Evolutionary conservation across 1,140 invertebrate species (phyloP), one percentile per base, ranked within the genome.

Genomic region (Nymphalis io): DNA sequence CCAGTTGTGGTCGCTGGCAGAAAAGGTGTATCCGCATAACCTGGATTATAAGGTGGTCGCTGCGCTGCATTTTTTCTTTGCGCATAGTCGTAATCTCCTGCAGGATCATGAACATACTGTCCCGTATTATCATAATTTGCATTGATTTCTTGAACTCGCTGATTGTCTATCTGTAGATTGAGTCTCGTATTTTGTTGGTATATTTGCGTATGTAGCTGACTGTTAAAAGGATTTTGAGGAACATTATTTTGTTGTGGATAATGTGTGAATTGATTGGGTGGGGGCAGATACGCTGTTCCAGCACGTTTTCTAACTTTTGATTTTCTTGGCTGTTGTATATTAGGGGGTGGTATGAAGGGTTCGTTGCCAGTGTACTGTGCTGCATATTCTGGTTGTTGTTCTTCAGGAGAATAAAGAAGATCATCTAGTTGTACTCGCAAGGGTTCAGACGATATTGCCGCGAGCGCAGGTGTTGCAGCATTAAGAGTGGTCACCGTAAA

Each of bases 51-150:
- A 8, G 72, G 65, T 15, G 79, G 78, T 18, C 68, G 64, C 8
- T 75, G 78, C 15, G 68, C 55, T 20, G 76, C 80, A 42, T 84
- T 82, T 63, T 87, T 69, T 44, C 81, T 86, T 57, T 91, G 89
- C 44, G 89, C 88, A 59, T 90, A 91, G 78, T 91, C 89, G 57
- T 91, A 91, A 75, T 91, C 89, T 39, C 89, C 89, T 15, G 78
- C 85, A 20, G 89, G 83, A 74, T 91, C 89, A 46, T 91, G 88
- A 18, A 89, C 69, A 46, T 91, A 91, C 57, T 91, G 89, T 21
- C 89, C 89, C 2, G 85, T 86, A 60, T 85, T 89, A 59, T 89
- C 87, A 61, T 75, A 89, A 16, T 83, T 85, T 18, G 80, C 23
- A 60, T 84, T 87, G 15, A 85, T 72, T 70, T 87, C 78, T 20